Base-by-base conservation (phyloP, 2,888 invertebrate genomes). In the Gymnosoma rotundatum region DNA sequence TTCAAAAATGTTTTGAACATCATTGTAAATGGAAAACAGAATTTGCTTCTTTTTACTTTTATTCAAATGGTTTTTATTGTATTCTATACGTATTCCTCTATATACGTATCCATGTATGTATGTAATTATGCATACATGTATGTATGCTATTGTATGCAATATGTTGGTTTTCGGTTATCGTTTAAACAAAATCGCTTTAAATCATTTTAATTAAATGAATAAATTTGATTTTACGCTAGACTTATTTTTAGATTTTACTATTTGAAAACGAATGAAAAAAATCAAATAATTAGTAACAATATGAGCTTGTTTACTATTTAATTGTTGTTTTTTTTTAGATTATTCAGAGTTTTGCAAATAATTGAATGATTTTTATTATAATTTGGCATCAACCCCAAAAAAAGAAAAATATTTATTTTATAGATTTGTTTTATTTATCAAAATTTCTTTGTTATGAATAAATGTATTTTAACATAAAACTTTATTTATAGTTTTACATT, bases 141-240 rank as follows among this genome's bases (percentile, higher is more conserved):
- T 2, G 32, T 32, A 8, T 1, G 0, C 6, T 32, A 6, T 7
- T 5, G 6, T 32, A 32, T 32, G 8, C 32, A 32, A 32, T 32
- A 5, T 32, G 32, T 32, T 32, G 0, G 16, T 54, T 73, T 74
- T 36, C 6, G 10, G 0, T 50, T 20, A 12, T 50, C 36, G 6
- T 21, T 45, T 60, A 50, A 60, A 58, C 64, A 12, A 58, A 66
- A 64, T 76, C n/a, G 21, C 16, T 45, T 67, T 52, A 52, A 38
- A 4, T 20, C 32, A 60, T 76, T 48, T 54, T 5, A 38, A 48
- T 25, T 38, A 48, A 50, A 20, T 64, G 12, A 64, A 72, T 38
- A 21, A 64, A 64, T 25, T 36, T 56, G 21, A 72, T 64, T 72
- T 78, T 38, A 64, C 72, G 78, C 64, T 64, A 48, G 54, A 78